phyloP scores from a whole-genome alignment of 2,797 vertebrate genomes.

The Linurgus olivaceus region DNA sequence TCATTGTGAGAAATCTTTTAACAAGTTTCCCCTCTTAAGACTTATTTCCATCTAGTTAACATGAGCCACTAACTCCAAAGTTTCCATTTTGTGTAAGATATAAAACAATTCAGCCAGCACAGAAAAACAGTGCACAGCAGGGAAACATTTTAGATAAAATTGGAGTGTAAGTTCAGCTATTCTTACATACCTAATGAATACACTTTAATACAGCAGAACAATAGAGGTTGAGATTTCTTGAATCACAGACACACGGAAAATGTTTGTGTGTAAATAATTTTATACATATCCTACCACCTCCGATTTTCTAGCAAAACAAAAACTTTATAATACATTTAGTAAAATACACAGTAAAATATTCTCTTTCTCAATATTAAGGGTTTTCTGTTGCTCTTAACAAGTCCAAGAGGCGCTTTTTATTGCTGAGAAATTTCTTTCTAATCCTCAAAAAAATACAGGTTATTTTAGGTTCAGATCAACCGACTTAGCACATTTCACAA shows the following conservation, averaged over 20 bases:
- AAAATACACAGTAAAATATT: background rate
- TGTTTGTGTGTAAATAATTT: background rate
- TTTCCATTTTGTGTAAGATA: conserved; percentile 20
- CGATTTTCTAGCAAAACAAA: background rate
- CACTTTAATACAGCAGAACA: conserved; percentile 48
- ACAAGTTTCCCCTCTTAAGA: conserved; percentile 21
- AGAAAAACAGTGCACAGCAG: conserved; percentile 50
- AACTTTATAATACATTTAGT: background rate
- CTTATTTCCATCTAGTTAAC: conserved; percentile 51
- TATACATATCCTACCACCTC: background rate
- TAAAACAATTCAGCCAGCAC: conserved; percentile 3
- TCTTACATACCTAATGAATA: conserved; percentile 46
- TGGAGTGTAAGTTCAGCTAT: conserved; percentile 39
- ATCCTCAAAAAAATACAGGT: background rate
- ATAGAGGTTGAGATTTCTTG: background rate
- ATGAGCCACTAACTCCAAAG: conserved; percentile 34
- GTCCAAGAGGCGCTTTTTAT: background rate
- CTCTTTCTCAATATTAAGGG: background rate
- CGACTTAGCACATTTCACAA: background rate
- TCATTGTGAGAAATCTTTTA: conserved; percentile 16
- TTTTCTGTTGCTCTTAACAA: background rate
- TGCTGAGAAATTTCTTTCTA: background rate
- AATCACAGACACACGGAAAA: background rate
- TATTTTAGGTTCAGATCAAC: background rate
- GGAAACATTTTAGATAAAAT: conserved; percentile 55